Evolutionary conservation across 1,140 invertebrate genomes (phyloP), one percentile per base, ranked within the genome.

Genomic region (Andricus grossulariae): DNA sequence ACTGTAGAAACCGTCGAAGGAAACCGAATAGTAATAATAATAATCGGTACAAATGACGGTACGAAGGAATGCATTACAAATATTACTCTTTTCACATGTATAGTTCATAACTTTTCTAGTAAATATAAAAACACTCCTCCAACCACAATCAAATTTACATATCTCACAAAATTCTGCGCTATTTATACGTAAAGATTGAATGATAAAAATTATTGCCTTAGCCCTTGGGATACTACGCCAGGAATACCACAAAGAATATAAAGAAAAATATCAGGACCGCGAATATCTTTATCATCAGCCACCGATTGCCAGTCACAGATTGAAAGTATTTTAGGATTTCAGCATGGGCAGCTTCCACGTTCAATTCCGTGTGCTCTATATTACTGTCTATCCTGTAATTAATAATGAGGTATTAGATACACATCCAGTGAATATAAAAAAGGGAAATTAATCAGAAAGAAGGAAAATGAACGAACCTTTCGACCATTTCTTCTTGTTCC

Each of bases 281-380:
- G 93, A 99, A 99, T 78, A 99, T 96, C 94, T 99, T 99, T 84
- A 99, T 97, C 98, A 99, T 99, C 13, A 99, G 93, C 97, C 98
- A 99, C 84, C 99, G 94, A 92, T 99, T 99, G 57, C 96, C 98
- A 13, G 98, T 97, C 19, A 99, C 97, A 21, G 97, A 98, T 91
- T 98, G 97, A 90, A 99, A 99, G 92, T 99, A 99, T 92, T 97
- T 99, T 74, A 99, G 92, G 80, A 99, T 97, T 93, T 99, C 98
- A 19, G 95, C 93, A 89, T 99, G 99, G 19, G 98, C 99, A 71
- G 97, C 97, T 93, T 99, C 98, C 50, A 99, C 97, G 92, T 99
- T 99, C 84, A 99, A 88, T 89, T 97, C 96, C 3, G 98, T 95
- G 88, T 99, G 97, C 90, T 99, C 97, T 76, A 99, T 95, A 93